These are phyloP conservation scores for Oedothorax gibbosus DNA, from an alignment of 1,140 invertebrate genomes.

Conservation along the genomic window DNA sequence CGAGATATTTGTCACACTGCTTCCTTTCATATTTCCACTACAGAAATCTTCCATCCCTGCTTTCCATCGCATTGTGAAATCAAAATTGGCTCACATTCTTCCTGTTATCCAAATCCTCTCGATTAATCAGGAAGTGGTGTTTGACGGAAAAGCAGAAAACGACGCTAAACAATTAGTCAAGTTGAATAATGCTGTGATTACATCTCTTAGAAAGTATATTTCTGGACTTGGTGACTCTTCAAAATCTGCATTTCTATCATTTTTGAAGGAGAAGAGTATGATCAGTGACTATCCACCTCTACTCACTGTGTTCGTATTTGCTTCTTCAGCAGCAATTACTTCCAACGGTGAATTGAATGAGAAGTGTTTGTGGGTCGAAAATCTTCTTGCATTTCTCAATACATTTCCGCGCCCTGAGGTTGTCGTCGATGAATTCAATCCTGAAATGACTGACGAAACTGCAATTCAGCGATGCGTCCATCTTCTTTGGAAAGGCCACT, in stretches of 20 bases:
- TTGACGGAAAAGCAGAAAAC: neutral
- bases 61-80: conserved; percentile 22
- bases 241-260: conserved; percentile 1
- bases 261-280: neutral
- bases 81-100: neutral
- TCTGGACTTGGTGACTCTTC: neutral
- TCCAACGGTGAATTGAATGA: neutral
- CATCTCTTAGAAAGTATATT: conserved; percentile 14
- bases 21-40: conserved; percentile 33
- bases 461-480: neutral
- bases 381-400: conserved; percentile 8
- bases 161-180: neutral
- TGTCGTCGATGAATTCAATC: neutral
- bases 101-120: conserved; percentile 4
- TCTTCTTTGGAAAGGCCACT: neutral
- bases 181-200: conserved; percentile 10
- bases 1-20: neutral
- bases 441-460: neutral
- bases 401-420: neutral
- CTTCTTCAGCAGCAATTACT: neutral
- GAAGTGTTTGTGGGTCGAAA: neutral
- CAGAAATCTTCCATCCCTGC: neutral
- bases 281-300: neutral
- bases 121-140: neutral
- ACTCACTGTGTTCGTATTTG: neutral